A percentile compares a stretch with the other conserved stretches of the same genome.
Conservation (phyloP, 2,113 vertebrate species). For the Ailuropoda melanoleuca region DNA sequence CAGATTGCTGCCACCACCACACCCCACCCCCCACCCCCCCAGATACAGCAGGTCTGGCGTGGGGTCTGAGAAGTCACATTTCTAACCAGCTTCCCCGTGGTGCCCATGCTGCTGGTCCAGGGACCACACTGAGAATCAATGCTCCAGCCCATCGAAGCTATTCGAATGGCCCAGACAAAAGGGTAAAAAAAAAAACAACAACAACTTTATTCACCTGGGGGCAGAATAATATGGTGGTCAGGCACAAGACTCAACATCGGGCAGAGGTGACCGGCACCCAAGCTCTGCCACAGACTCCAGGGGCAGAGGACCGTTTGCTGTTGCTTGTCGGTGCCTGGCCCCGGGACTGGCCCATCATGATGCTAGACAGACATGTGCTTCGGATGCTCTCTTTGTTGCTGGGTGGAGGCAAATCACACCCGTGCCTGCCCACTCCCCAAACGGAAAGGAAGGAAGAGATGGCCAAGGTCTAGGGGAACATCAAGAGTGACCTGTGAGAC, state of each 20-base stretch:
- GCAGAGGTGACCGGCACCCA: rapidly evolving
- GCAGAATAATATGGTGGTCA: rapidly evolving
- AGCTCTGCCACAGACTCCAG: rapidly evolving
- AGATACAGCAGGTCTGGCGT: neutral
- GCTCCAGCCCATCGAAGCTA: rapidly evolving
- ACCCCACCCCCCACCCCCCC: rapidly evolving
- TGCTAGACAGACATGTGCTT: neutral
- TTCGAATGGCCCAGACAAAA: rapidly evolving
- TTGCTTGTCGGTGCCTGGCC: neutral
- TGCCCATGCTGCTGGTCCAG: rapidly evolving
- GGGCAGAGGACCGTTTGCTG: rapidly evolving
- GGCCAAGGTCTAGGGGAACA: neutral
- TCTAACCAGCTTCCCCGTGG: neutral
- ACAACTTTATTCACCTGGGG: neutral
- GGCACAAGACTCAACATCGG: neutral
- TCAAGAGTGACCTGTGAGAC: rapidly evolving
- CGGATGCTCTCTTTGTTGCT: neutral
- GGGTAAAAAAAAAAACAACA: too few relatives aligned
- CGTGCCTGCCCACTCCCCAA: rapidly evolving
- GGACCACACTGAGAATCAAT: neutral
- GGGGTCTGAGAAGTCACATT: neutral
- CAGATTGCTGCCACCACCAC: neutral
- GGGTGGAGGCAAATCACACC: too few relatives aligned
- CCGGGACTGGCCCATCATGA: rapidly evolving
- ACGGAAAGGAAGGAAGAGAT: neutral